Conservation (phyloP, 2,113 vertebrate species). For the Dromiciops gliroides region DNA sequence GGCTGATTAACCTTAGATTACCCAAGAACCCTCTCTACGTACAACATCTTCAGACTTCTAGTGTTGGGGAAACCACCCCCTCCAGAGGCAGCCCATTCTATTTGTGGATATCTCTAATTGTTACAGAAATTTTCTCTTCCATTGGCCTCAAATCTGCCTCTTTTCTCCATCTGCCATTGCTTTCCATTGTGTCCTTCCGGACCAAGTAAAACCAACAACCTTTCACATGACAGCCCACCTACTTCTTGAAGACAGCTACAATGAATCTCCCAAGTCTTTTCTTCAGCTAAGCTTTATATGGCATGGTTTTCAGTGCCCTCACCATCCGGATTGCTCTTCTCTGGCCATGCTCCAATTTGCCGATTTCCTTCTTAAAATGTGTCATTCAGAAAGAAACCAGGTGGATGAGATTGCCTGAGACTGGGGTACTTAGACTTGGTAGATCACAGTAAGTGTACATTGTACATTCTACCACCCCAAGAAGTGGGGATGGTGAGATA, state of each 20-base stretch:
- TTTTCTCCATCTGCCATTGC: background rate
- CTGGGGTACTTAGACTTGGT: background rate
- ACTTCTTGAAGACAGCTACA: background rate
- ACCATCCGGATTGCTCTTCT: background rate
- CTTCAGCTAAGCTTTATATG: background rate
- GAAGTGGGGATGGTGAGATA: background rate
- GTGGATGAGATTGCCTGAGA: background rate
- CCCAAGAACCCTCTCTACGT: background rate
- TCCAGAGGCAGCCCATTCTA: background rate
- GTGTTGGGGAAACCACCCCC: background rate
- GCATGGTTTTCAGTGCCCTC: background rate
- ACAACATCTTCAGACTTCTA: background rate
- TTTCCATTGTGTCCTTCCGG: background rate
- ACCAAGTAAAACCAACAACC: background rate
- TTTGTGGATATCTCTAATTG: background rate
- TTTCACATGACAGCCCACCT: background rate
- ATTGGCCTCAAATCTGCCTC: background rate
- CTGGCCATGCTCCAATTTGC: background rate
- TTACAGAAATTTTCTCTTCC: background rate
- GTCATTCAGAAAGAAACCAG: background rate
- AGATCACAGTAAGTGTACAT: background rate
- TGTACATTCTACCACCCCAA: background rate
- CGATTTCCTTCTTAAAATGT: background rate
- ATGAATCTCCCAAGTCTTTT: background rate
- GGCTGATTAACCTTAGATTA: background rate